Evolutionary conservation across 1,140 invertebrate species (phyloP), one percentile per base, ranked within the genome.

Genomic region (Orchestia grillus): DNA sequence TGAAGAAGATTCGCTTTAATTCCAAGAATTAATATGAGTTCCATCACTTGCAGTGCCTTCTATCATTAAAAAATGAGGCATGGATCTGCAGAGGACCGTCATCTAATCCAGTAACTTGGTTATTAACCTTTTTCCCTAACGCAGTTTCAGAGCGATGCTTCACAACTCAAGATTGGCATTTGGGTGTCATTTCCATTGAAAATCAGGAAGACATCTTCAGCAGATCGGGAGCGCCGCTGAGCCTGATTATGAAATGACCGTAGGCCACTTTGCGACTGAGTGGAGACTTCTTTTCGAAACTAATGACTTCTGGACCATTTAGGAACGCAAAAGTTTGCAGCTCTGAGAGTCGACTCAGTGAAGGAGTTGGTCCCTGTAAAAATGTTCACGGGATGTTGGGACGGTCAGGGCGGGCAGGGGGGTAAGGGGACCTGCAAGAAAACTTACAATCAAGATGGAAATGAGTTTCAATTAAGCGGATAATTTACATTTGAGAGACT

Each of bases 401-500:
- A n/a, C 43, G 92, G 44, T 94, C 1, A 28, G 92, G 44, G 44
- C 44, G 36, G 44, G 92, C 43, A 47, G 44, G 44, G 44, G 36
- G 88, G 36, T 41, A 41, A 90, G 41, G 88, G 43, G 15, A 41
- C 41, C 88, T 90, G 88, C 42, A 44, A 94, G 43, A 94, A 94
- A 94, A 94, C 43, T 94, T 94, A 44, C 92, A 42, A 94, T 94
- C 92, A 94, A 94, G 44, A 94, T 94, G 92, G 92, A 94, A 94
- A 94, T 94, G 92, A 94, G 92, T 94, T 94, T 45, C 92, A 94
- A 94, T 94, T 94, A 94, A 44, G 44, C 92, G 44, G 92, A 44
- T 45, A 94, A 94, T 94, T 94, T 94, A 94, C 43, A 11, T 44
- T 47, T 3, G 40, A 44, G 43, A 40, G 92, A 94, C 92, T 47